phyloP scores from a whole-genome alignment of 2,888 invertebrate genomes.

The Drosophila demipolita region DNA sequence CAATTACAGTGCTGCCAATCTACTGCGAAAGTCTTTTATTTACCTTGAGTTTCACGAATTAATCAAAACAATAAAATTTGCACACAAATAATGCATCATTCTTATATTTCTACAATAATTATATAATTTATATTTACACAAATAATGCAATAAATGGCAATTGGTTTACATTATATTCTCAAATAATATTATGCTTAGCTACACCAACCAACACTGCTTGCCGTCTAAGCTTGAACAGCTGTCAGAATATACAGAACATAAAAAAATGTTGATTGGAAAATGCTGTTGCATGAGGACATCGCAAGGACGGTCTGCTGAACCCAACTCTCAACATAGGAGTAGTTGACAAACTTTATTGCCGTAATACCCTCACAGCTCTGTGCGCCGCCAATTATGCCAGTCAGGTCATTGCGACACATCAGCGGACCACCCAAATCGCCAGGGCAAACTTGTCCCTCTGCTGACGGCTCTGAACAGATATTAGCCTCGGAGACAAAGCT shows the following conservation, averaged over 20 bases:
- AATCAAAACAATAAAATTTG: not conserved
- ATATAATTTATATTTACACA: not conserved
- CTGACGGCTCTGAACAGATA: conserved; percentile 40
- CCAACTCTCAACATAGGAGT: conserved; percentile 26
- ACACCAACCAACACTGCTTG: conserved; percentile 13
- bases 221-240: not conserved
- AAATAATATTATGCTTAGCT: not conserved
- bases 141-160: not conserved
- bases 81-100: not conserved
- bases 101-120: not conserved
- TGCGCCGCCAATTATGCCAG: conserved; percentile 53
- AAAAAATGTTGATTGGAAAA: not conserved
- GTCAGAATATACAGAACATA: conserved; percentile 2
- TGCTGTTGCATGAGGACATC: not conserved
- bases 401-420: conserved; percentile 35
- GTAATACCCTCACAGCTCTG: conserved; percentile 33
- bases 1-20: conserved; percentile 27
- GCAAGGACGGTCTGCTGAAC: not conserved
- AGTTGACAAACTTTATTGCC: conserved; percentile 54
- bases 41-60: not conserved
- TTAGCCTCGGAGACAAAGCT: conserved; percentile 1
- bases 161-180: not conserved
- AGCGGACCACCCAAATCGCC: conserved; percentile 66
- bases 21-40: not conserved
- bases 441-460: conserved; percentile 39